phyloP scores from a whole-genome alignment of 1,140 invertebrate genomes.

The Solenopsis invicta region DNA sequence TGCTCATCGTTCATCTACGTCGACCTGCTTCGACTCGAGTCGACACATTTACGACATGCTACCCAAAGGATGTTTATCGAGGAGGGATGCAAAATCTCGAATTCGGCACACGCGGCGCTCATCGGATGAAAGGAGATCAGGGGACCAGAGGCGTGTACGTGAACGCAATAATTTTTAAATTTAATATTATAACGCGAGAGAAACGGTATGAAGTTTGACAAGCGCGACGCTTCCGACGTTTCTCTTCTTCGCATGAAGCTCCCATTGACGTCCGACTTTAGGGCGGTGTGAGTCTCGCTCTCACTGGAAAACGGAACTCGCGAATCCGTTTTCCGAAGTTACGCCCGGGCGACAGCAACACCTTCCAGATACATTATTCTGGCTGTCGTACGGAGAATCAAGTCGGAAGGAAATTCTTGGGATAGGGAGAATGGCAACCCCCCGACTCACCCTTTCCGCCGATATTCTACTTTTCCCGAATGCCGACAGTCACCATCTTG shows the following conservation, averaged over 20 bases:
- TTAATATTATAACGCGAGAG: conserved; percentile 2
- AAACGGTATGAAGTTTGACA: conserved; percentile 6
- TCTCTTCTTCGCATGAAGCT: neutral
- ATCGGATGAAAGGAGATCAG: neutral
- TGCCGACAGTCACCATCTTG: conserved; percentile 40
- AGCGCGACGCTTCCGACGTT: neutral
- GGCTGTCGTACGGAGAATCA: conserved; percentile 16
- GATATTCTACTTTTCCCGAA: neutral
- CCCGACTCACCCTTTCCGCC: neutral
- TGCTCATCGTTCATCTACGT: neutral
- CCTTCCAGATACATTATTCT: conserved; percentile 40
- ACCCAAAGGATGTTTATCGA: neutral
- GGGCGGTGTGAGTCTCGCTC: neutral
- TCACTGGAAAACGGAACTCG: conserved; percentile 24
- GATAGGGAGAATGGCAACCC: conserved; percentile 12
- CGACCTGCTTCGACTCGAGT: neutral
- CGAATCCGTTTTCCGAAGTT: conserved; percentile 35
- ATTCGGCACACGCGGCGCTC: neutral
- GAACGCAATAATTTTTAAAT: conserved; percentile 33
- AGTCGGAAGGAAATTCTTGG: conserved; percentile 39
- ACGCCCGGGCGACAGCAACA: neutral
- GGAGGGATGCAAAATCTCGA: neutral
- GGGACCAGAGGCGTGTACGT: neutral
- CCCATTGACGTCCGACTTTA: neutral
- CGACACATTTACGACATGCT: neutral